A percentile compares a stretch with the other conserved stretches of the same genome.
Evolutionary conservation across 1,140 invertebrate species (phyloP).

Genomic region (Anastatus disparis): DNA sequence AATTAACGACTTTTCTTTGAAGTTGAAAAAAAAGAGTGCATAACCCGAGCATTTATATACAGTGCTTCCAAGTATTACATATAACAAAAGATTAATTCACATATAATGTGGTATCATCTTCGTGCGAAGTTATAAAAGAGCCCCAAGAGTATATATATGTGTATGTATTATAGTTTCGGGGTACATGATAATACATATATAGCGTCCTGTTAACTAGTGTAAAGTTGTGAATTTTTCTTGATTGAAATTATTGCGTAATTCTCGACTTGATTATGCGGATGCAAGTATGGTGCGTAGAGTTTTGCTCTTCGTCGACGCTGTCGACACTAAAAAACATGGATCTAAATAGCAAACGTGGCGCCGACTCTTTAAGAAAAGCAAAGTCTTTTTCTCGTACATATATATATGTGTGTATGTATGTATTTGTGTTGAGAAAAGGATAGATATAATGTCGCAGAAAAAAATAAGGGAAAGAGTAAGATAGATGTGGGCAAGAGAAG

Average conservation of each 20-base stretch:
- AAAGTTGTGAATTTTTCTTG: constrained; percentile 37
- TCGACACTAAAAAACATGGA: too few relatives aligned
- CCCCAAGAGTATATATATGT: background rate
- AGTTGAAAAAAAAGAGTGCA: background rate
- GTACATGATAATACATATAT: background rate
- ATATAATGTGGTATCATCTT: background rate
- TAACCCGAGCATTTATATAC: background rate
- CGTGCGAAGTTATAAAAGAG: too few relatives aligned
- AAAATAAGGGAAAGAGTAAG: background rate
- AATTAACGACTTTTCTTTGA: constrained; percentile 28
- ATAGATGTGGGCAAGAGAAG: too few relatives aligned
- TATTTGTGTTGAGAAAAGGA: background rate
- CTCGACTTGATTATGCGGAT: constrained; percentile 27
- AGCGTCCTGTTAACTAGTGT: too few relatives aligned
- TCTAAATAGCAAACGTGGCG: constrained; percentile 32
- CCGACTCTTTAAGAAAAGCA: background rate
- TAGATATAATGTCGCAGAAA: background rate
- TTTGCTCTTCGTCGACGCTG: too few relatives aligned
- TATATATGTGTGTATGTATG: too few relatives aligned
- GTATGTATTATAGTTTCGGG: background rate
- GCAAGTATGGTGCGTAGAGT: background rate
- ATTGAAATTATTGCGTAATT: constrained; percentile 37
- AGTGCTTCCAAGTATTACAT: constrained; percentile 26
- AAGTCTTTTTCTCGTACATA: too few relatives aligned
- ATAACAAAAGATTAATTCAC: constrained; percentile 30